Evolutionary conservation across 2,113 vertebrate genomes (phyloP).

Genomic region (Gnathonemus echidnorhynchus): DNA sequence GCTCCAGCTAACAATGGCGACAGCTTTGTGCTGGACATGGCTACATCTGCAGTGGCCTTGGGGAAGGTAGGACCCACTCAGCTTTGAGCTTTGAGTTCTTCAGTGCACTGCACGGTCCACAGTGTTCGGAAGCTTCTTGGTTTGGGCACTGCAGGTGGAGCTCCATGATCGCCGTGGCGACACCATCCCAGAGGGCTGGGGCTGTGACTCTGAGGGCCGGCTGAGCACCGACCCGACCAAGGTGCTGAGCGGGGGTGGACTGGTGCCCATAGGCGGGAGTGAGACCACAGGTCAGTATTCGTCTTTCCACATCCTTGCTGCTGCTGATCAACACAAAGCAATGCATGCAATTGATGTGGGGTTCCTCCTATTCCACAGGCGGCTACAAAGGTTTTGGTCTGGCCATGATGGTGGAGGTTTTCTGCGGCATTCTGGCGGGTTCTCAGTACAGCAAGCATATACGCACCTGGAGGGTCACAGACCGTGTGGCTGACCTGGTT

Average conservation of each 20-base stretch:
- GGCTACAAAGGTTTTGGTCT: conserved; percentile 66
- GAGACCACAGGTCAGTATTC: conserved; percentile 57
- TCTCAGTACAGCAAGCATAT: conserved; percentile 56
- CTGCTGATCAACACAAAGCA: background rate
- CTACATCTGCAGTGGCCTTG: conserved; percentile 61
- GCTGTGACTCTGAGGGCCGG: conserved; percentile 54
- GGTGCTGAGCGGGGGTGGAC: conserved; percentile 57
- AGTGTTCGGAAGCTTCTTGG: background rate
- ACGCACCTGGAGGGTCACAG: conserved; percentile 61
- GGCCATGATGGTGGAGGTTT: conserved; percentile 65
- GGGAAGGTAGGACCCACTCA: conserved; percentile 52
- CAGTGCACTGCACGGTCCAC: background rate
- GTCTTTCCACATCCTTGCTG: background rate
- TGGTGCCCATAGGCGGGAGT: conserved; percentile 60
- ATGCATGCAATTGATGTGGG: background rate
- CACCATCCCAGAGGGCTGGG: conserved; percentile 62
- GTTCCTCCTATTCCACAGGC: conserved; percentile 42
- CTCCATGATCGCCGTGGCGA: conserved; percentile 50
- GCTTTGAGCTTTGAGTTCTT: background rate
- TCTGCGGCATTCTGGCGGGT: conserved; percentile 63
- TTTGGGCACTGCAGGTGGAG: conserved; percentile 48
- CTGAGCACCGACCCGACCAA: conserved; percentile 47
- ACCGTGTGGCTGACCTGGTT: conserved; percentile 60
- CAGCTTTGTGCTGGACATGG: conserved; percentile 68
- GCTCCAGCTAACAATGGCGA: conserved; percentile 57